Evolutionary conservation across 2,888 invertebrate genomes (phyloP).

Genomic region (Penaeus monodon): DNA sequence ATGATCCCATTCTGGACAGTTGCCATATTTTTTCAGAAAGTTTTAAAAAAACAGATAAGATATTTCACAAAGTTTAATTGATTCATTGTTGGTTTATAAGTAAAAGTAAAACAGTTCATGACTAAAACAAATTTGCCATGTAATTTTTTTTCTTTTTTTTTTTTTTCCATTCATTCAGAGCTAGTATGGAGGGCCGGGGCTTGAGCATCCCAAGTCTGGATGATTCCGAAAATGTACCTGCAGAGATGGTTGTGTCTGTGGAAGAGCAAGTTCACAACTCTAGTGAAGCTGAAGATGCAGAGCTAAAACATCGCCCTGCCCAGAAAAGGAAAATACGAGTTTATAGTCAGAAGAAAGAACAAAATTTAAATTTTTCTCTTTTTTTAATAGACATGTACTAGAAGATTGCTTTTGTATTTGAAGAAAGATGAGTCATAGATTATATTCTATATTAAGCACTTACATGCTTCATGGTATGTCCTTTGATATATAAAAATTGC

Average conservation of each 20-base stretch:
- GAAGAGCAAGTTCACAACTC: neutral
- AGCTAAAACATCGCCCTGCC: slow-evolving; percentile 24
- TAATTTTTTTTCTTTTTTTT: neutral
- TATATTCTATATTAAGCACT: neutral
- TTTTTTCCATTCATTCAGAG: neutral
- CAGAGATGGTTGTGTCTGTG: slow-evolving; percentile 42
- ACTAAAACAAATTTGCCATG: too few relatives aligned
- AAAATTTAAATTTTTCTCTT: neutral
- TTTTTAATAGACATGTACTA: neutral
- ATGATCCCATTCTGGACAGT: too few relatives aligned
- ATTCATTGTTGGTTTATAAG: too few relatives aligned
- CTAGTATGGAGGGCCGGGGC: slow-evolving; percentile 18
- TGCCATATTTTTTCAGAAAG: too few relatives aligned
- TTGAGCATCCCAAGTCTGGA: slow-evolving; percentile 22
- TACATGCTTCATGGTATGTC: too few relatives aligned
- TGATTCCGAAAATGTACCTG: slow-evolving; percentile 20
- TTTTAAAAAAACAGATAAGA: too few relatives aligned
- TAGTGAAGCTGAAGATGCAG: slow-evolving; percentile 3
- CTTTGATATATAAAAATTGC: too few relatives aligned
- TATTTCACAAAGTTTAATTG: too few relatives aligned
- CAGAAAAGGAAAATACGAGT: slow-evolving; percentile 19
- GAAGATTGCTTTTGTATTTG: neutral
- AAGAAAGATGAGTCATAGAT: neutral
- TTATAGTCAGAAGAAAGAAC: slow-evolving; percentile 35
- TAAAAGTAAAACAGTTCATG: too few relatives aligned